A percentile compares a stretch with the other conserved stretches of the same genome.
These are phyloP conservation scores for Torymus tubicola DNA, from an alignment of 2,888 invertebrate genomes.

Conservation along the genomic window DNA sequence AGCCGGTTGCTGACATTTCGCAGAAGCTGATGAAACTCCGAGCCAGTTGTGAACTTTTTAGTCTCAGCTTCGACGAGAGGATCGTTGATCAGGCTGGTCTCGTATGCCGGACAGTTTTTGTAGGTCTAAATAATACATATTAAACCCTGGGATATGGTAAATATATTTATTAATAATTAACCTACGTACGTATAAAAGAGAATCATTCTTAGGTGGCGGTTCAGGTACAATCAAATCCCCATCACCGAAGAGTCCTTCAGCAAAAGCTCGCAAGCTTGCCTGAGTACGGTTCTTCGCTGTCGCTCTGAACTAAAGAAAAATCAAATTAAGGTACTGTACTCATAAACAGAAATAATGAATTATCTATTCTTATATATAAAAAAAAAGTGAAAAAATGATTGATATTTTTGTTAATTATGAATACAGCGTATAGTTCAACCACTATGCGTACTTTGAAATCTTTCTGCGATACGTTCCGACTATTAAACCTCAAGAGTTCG, in stretches of 20 bases:
- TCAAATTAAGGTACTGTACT: too few species aligned
- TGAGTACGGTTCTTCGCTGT: constrained; percentile 77
- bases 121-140: constrained; percentile 80
- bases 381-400: too few species aligned
- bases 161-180: too few species aligned
- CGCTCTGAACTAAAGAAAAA: too few species aligned
- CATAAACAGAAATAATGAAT: too few species aligned
- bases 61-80: constrained; percentile 74
- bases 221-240: constrained; percentile 23
- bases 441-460: too few species aligned
- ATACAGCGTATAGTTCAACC: too few species aligned
- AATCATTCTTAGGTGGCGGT: constrained; percentile 72
- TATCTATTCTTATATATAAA: too few species aligned
- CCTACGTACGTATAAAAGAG: constrained; percentile 71
- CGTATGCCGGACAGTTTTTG: constrained; percentile 81
- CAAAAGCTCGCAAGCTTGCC: constrained; percentile 81
- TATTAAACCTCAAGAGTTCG: constrained; percentile 76
- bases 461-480: constrained; percentile 23
- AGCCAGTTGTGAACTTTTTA: constrained; percentile 73
- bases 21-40: constrained; percentile 75
- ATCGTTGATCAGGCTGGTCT: constrained; percentile 69
- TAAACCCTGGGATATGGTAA: too few species aligned
- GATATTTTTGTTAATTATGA: too few species aligned
- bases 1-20: constrained; percentile 80
- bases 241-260: constrained; percentile 81